phyloP scores from a whole-genome alignment of 2,797 vertebrate genomes.

The Acrocephalus scirpaceus region DNA sequence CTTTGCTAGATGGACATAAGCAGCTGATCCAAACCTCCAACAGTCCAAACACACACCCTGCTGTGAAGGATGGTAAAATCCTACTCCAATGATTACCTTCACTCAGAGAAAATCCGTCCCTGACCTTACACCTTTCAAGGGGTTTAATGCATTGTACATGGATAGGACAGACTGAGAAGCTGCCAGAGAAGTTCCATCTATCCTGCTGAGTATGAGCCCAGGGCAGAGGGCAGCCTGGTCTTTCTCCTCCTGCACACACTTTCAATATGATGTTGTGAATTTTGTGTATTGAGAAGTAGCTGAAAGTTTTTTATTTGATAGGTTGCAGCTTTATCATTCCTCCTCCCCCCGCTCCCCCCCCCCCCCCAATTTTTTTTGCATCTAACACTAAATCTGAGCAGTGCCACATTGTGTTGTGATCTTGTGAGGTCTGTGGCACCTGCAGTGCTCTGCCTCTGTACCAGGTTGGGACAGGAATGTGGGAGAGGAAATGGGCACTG shows the following conservation, averaged over 20 bases:
- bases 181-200: background rate
- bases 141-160: background rate
- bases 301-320: background rate
- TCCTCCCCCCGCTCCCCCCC: accelerated
- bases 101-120: constrained; percentile 7
- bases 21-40: background rate
- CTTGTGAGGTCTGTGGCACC: background rate
- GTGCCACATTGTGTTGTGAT: background rate
- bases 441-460: background rate
- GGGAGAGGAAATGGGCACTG: background rate
- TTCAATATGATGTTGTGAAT: background rate
- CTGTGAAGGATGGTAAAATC: background rate
- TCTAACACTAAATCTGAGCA: background rate
- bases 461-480: background rate
- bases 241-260: background rate
- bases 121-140: background rate
- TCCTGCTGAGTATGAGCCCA: background rate
- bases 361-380: accelerated
- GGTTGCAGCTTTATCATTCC: background rate
- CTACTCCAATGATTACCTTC: background rate
- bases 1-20: background rate
- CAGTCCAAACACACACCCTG: background rate
- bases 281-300: background rate
- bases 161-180: background rate
- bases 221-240: background rate